Base-by-base conservation (phyloP, 2,888 invertebrate genomes). In the Ormyrus nitidulus region DNA sequence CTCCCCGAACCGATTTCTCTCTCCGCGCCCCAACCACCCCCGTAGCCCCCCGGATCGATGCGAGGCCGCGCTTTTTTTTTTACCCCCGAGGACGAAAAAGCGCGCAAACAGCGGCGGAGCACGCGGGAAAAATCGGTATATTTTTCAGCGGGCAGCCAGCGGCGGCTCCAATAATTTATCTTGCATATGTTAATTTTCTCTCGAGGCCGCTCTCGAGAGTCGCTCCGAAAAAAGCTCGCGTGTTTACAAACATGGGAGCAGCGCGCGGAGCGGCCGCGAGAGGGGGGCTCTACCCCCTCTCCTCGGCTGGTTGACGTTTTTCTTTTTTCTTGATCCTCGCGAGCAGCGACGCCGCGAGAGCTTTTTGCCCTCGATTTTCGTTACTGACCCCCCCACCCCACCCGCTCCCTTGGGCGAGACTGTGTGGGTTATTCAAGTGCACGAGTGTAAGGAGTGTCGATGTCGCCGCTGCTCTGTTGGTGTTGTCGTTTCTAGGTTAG, bases 191-290 rank as follows among this genome's bases (percentile, higher is more conserved):
- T 59, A 70, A 59, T 56, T 51, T 54, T 13, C 13, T 13, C 13
- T 13, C 56, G 8, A 49, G 66, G 66, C 48, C 58, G 34, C 34
- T 34, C 34, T 34, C 34, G 34, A 34, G 68, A 74, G 76, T 61
- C 53, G 54, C 53, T 59, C 61, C 61, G 51, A 62, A 77, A 77
- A 70, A 70, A 77, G 70, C 76, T 77, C 76, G 70, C 70, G 76
- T 77, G 76, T 77, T 77, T 77, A 77, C 76, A 77, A 77, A 77
- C 62, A 70, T 48, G 11, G 8, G 11, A 34, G 10, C 53, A 49
- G 34, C 51, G 19, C 48, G 65, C 65, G 73, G 11, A 8, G 48
- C 59, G 34, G 6, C 53, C n/a, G 13, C 54, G 49, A 19, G 3
- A 5, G 46, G 11, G 49, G 7, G 7, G 10, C 51, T 70, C 19